A percentile compares a stretch with the other conserved stretches of the same genome.
phyloP scores from a whole-genome alignment of 2,113 vertebrate species.

The Spheniscus mendiculus region DNA sequence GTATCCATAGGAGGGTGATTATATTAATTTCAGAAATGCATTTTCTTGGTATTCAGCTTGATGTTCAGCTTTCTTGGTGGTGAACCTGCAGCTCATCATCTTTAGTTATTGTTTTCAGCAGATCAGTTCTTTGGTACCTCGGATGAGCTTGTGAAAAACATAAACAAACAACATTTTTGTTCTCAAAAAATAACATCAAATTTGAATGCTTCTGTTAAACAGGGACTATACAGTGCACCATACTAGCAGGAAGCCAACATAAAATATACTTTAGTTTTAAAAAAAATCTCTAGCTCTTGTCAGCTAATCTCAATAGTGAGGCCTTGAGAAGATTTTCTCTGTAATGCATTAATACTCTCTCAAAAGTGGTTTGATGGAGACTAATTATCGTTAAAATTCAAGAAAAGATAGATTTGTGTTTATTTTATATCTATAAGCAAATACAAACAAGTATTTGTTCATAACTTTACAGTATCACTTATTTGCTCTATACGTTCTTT shows the following conservation, averaged over 20 bases:
- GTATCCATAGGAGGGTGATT: background rate
- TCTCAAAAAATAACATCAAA: background rate
- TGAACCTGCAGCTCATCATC: background rate
- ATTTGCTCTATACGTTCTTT: background rate
- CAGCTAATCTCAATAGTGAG: background rate
- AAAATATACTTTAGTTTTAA: background rate
- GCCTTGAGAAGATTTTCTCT: background rate
- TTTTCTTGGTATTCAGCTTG: background rate
- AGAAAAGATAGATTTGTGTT: background rate
- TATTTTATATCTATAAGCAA: background rate
- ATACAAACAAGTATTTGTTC: background rate
- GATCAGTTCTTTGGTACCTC: slow-evolving; percentile 6
- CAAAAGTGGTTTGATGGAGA: background rate
- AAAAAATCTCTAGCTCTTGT: background rate
- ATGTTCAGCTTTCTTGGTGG: background rate
- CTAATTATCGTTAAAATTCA: background rate
- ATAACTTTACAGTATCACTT: background rate
- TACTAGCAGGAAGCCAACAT: background rate
- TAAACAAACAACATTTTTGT: slow-evolving; percentile 24
- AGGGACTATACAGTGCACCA: background rate
- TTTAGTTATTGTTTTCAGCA: slow-evolving; percentile 20
- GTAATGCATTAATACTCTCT: background rate
- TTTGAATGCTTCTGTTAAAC: background rate
- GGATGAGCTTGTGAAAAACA: background rate
- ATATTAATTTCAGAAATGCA: slow-evolving; percentile 42